Conservation (phyloP, 30 jellyfish, hydroid and myxozoan species). For the Pelagia noctiluca region DNA sequence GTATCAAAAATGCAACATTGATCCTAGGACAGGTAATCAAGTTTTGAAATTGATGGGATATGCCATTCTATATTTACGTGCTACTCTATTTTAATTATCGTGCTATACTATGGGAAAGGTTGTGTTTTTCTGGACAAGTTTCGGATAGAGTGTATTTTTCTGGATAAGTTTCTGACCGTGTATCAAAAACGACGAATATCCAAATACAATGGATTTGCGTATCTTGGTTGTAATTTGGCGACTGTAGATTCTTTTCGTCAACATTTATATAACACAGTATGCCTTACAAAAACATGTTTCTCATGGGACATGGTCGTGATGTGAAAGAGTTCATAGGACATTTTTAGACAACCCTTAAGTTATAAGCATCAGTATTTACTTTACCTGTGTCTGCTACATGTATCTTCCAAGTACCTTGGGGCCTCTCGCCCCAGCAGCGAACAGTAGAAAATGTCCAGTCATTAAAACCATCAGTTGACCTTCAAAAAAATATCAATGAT, state of each 20-base stretch:
- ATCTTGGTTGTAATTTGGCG: neutral
- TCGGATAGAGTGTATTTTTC: too few species aligned
- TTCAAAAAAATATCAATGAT: too few species aligned
- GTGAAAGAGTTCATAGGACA: neutral
- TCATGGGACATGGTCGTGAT: neutral
- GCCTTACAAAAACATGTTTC: neutral
- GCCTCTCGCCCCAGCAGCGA: slow-evolving; percentile 98
- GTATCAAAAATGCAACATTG: too few species aligned
- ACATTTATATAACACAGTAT: neutral
- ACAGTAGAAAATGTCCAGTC: slow-evolving; percentile 99
- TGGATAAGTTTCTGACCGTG: too few species aligned
- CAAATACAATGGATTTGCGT: too few species aligned
- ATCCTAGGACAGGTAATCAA: too few species aligned
- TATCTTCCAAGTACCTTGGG: slow-evolving; percentile 90
- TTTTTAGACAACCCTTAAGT: neutral
- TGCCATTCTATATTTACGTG: too few species aligned
- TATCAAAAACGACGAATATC: too few species aligned
- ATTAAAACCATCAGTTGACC: slow-evolving; percentile 90
- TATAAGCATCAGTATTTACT: neutral
- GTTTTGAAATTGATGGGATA: too few species aligned
- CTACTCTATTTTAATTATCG: too few species aligned
- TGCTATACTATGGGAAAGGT: too few species aligned
- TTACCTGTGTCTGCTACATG: slow-evolving; percentile 73
- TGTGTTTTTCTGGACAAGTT: too few species aligned
- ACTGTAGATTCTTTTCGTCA: neutral